Conservation (phyloP, 2,888 invertebrate species). For the Epinotia brunnichana region DNA sequence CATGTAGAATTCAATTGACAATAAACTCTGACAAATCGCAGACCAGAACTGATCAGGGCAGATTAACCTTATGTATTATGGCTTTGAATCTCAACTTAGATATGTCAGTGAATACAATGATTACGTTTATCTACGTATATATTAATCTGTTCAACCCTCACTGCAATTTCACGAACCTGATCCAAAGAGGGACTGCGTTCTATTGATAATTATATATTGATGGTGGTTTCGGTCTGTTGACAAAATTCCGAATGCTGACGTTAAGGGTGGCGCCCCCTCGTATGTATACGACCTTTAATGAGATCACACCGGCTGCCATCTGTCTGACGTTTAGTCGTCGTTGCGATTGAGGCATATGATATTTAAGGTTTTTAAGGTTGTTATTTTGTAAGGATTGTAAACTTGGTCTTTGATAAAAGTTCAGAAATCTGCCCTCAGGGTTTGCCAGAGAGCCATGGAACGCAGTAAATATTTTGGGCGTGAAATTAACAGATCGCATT, state of each 20-base stretch:
- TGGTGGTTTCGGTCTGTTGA: constrained; percentile 10
- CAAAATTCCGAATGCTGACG: constrained; percentile 19
- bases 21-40: no score
- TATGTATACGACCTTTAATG: constrained; percentile 15
- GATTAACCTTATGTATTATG: no score
- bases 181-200: constrained; percentile 14
- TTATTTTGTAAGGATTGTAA: no score
- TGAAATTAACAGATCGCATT: no score
- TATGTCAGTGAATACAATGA: neutral
- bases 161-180: constrained; percentile 20
- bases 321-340: constrained; percentile 11
- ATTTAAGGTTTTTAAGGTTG: constrained; percentile 3
- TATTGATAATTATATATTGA: constrained; percentile 37
- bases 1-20: no score
- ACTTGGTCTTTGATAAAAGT: no score
- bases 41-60: no score
- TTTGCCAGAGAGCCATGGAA: no score
- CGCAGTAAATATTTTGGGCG: no score
- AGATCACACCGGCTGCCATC: constrained; percentile 32
- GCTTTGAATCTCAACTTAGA: no score
- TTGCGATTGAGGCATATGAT: constrained; percentile 1
- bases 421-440: no score
- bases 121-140: neutral
- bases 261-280: constrained; percentile 22
- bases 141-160: constrained; percentile 15